Evolutionary conservation across 2,888 invertebrate species (phyloP), one percentile per base, ranked within the genome.

Genomic region (Eilema griseolum): DNA sequence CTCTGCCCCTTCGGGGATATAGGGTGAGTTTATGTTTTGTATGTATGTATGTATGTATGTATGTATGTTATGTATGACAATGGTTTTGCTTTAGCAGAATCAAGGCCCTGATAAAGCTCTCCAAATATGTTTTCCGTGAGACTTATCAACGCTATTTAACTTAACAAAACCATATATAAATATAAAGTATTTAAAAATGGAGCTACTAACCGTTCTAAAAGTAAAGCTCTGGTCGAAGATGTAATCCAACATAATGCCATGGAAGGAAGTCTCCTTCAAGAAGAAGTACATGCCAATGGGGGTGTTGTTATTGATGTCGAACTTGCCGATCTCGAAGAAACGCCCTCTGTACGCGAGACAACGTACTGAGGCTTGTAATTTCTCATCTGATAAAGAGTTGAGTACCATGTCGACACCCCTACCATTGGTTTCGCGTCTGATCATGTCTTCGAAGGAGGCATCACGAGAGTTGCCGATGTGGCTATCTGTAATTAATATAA

Each of bases 321-420:
- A 97, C 90, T 97, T 98, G 78, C 98, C 98, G 79, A 98, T 97
- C 92, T 98, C 98, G 70, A 98, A 93, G 95, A 98, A 98, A 3
- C 97, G 95, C 20, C 97, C 96, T 61, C 96, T 95, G 84, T 92
- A 92, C 31, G 92, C 95, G 23, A 96, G 89, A 78, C 96, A 96
- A 3, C 95, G 88, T 2, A 95, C 93, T 3, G 95, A 95, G 0
- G 95, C 95, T 84, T 96, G 96, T 0, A 99, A 95, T 90, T 99
- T 99, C 62, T 99, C 99, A 85, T 98, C 99, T 0, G 99, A 97
- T 61, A 99, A 92, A 0, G 99, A 99, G 90, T 99, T 99, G 11
- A 98, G 93, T 20, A 99, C 98, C 67, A 99, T 93, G 86, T 99
- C 98, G 0, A 99, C 99, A 56, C 99, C 99, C 80, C 96, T 96